Percentiles rank a stretch among this genome's conserved stretches.
Evolutionary conservation across 2,888 invertebrate genomes (phyloP).

Genomic region (Papilio protenor): DNA sequence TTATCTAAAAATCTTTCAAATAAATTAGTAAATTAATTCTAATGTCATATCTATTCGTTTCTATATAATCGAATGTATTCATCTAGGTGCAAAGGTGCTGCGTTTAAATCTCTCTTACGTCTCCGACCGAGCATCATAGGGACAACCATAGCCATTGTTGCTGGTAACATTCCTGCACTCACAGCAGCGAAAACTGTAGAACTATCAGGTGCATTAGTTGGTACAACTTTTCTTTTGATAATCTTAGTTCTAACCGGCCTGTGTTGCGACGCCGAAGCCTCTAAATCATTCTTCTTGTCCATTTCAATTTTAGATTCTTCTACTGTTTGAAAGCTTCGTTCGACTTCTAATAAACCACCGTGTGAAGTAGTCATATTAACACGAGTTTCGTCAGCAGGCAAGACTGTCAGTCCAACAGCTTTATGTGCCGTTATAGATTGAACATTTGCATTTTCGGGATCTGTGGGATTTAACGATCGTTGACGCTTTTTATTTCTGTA

Average conservation of each 20-base stretch:
- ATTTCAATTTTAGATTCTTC: slow-evolving; percentile 83
- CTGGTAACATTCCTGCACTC: slow-evolving; percentile 91
- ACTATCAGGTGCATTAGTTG: slow-evolving; percentile 76
- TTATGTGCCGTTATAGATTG: slow-evolving; percentile 78
- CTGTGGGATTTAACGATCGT: slow-evolving; percentile 65
- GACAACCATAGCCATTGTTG: slow-evolving; percentile 91
- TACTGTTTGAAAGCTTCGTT: slow-evolving; percentile 88
- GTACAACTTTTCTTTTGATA: slow-evolving; percentile 65
- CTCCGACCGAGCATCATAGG: slow-evolving; percentile 88
- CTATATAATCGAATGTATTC: slow-evolving; percentile 28
- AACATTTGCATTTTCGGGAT: slow-evolving; percentile 61
- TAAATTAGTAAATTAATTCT: slow-evolving; percentile 19
- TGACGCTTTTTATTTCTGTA: slow-evolving; percentile 85
- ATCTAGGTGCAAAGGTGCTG: slow-evolving; percentile 52
- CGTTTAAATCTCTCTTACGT: slow-evolving; percentile 63
- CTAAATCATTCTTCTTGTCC: slow-evolving; percentile 71
- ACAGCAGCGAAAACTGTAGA: slow-evolving; percentile 89
- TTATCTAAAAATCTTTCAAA: slow-evolving; percentile 26
- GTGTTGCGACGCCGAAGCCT: slow-evolving; percentile 60
- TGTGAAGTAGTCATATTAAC: slow-evolving; percentile 88
- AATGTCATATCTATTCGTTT: slow-evolving; percentile 35
- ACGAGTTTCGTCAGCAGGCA: slow-evolving; percentile 87
- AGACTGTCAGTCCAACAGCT: slow-evolving; percentile 87
- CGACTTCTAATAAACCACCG: slow-evolving; percentile 90
- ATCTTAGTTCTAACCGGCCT: slow-evolving; percentile 67